Evolutionary conservation across 2,113 vertebrate species (phyloP).

Genomic region (Butorides virescens): DNA sequence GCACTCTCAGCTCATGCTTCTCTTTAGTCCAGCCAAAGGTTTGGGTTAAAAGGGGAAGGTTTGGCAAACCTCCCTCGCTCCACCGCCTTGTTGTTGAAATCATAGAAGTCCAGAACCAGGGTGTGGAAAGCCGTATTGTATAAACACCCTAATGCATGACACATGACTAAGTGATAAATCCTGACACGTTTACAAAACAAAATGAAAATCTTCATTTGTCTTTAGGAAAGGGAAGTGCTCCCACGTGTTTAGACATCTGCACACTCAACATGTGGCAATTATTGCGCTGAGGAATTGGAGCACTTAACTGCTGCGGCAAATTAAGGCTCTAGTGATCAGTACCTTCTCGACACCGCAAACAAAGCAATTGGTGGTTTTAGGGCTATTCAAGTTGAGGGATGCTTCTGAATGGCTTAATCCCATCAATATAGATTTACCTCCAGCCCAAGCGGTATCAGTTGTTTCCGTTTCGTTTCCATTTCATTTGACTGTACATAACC

Average conservation of each 20-base stretch:
- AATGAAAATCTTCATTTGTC: constrained; percentile 77
- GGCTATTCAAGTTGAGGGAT: constrained; percentile 21
- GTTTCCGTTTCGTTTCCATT: constrained; percentile 23
- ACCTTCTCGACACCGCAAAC: constrained; percentile 27
- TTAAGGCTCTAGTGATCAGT: constrained; percentile 63
- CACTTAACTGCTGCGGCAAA: constrained; percentile 76
- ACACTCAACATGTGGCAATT: constrained; percentile 81
- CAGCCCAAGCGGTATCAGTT: constrained; percentile 24
- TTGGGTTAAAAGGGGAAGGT: neutral
- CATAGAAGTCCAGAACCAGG: constrained; percentile 62
- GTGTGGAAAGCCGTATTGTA: constrained; percentile 73
- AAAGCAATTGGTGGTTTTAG: constrained; percentile 28
- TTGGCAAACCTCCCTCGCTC: constrained; percentile 28
- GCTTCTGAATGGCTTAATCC: constrained; percentile 28
- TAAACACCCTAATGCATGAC: constrained; percentile 79
- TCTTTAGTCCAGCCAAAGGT: neutral
- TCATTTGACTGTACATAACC: constrained; percentile 28
- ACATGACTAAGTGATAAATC: constrained; percentile 78
- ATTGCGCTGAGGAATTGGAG: constrained; percentile 77
- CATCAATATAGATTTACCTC: constrained; percentile 49
- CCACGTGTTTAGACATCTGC: constrained; percentile 81
- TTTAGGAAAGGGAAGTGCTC: constrained; percentile 73
- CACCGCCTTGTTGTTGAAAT: constrained; percentile 67
- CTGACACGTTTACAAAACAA: constrained; percentile 82
- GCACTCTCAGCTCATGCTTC: neutral